phyloP scores from a whole-genome alignment of 2,113 vertebrate species.

The Platysteira castanea region DNA sequence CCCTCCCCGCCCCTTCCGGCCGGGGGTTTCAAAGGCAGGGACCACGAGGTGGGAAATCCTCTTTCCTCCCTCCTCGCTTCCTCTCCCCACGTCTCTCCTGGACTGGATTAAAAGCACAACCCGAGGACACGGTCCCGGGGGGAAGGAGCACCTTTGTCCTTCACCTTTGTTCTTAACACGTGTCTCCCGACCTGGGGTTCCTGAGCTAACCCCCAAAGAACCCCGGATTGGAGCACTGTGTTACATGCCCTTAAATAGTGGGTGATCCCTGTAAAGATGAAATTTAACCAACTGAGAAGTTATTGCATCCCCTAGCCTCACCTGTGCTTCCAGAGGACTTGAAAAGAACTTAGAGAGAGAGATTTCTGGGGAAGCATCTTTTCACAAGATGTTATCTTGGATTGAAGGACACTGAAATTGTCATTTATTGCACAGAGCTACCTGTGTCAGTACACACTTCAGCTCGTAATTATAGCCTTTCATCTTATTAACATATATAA shows the following conservation, averaged over 20 bases:
- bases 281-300: background rate
- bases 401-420: slow-evolving; percentile 14
- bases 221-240: too few species aligned
- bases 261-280: background rate
- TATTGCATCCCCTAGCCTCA: background rate
- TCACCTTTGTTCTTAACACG: too few species aligned
- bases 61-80: too few species aligned
- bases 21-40: too few species aligned
- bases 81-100: too few species aligned
- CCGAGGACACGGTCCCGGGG: too few species aligned
- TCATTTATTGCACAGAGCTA: background rate
- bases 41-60: too few species aligned
- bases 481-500: slow-evolving; percentile 30
- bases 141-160: too few species aligned
- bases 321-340: background rate
- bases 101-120: too few species aligned
- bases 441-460: background rate
- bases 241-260: background rate
- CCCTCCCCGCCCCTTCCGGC: too few species aligned
- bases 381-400: background rate
- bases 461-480: slow-evolving; percentile 10
- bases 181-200: too few species aligned
- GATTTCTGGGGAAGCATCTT: background rate
- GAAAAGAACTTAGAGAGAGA: background rate
- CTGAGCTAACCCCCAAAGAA: too few species aligned